Evolutionary conservation across 2,888 invertebrate species (phyloP).

Genomic region (Caenorhabditis imperialis): DNA sequence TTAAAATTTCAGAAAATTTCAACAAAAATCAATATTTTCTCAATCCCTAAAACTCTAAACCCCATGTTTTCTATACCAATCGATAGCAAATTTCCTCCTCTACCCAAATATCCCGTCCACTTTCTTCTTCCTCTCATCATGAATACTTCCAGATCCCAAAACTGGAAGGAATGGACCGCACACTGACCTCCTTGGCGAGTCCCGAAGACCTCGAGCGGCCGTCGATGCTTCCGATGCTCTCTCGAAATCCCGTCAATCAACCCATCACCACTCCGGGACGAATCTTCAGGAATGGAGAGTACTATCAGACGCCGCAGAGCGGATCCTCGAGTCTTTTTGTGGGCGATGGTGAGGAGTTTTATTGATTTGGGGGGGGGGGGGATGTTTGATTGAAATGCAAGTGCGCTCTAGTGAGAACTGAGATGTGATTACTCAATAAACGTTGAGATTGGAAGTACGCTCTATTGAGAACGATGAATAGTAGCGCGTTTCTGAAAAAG

Average conservation of each 20-base stretch:
- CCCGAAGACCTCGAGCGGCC: conserved; percentile 43
- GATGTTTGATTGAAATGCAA: neutral
- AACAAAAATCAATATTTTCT: no score
- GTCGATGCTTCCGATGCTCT: conserved; percentile 36
- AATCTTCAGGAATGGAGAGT: conserved; percentile 26
- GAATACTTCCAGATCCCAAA: conserved; percentile 28
- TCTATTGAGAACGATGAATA: no score
- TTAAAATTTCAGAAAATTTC: no score
- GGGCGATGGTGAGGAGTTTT: conserved; percentile 12
- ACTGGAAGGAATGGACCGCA: conserved; percentile 24
- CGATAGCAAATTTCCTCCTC: no score
- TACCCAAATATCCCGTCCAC: no score
- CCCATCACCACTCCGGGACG: conserved; percentile 37
- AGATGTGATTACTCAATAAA: no score
- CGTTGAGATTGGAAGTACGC: no score
- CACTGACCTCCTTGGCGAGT: conserved; percentile 19
- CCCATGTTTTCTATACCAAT: no score
- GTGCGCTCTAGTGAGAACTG: no score
- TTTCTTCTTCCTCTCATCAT: neutral
- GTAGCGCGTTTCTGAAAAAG: no score
- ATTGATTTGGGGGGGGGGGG: neutral
- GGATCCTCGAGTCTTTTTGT: conserved; percentile 7
- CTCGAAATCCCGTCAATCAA: conserved; percentile 9
- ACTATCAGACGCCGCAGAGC: conserved; percentile 14
- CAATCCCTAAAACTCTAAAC: no score